Conservation (phyloP, 2,113 vertebrate genomes). For the Oncorhynchus clarkii region DNA sequence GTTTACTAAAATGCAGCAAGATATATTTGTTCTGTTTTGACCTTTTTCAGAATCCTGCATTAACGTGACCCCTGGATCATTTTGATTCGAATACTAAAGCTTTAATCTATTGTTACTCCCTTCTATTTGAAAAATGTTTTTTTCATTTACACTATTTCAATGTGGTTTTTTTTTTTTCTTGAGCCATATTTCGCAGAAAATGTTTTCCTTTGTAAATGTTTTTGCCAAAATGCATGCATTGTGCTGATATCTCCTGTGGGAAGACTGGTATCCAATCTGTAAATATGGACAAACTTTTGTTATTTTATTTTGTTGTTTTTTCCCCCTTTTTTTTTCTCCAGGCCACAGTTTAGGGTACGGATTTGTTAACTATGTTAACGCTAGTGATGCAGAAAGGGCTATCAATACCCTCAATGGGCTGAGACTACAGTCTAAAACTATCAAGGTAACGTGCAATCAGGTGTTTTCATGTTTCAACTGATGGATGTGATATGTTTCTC, state of each 20-base stretch:
- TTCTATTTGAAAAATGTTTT: neutral
- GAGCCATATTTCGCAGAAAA: neutral
- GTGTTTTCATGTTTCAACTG: conserved; percentile 74
- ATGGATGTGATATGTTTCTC: conserved; percentile 65
- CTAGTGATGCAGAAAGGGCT: conserved; percentile 97
- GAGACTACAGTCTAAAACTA: conserved; percentile 99
- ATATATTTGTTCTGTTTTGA: too few relatives aligned
- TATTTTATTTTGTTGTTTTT: conserved; percentile 72
- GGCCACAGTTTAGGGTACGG: conserved; percentile 98
- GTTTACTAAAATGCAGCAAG: too few relatives aligned
- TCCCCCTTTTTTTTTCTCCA: conserved; percentile 70
- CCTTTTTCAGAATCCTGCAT: too few relatives aligned
- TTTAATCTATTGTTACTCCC: neutral
- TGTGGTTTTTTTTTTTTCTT: neutral
- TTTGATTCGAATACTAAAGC: neutral
- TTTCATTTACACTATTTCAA: neutral
- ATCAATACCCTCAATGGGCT: conserved; percentile 99
- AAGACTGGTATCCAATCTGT: conserved; percentile 23
- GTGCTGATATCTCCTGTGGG: conserved; percentile 25
- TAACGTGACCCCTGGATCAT: too few relatives aligned
- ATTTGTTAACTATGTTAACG: conserved; percentile 98
- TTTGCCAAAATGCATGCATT: conserved; percentile 19
- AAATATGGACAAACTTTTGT: conserved; percentile 42
- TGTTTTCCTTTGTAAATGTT: conserved; percentile 14
- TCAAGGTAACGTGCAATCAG: conserved; percentile 90